Percentiles rank a stretch among this genome's conserved stretches.
phyloP scores from a whole-genome alignment of 2,113 vertebrate species.

The Panthera tigris region DNA sequence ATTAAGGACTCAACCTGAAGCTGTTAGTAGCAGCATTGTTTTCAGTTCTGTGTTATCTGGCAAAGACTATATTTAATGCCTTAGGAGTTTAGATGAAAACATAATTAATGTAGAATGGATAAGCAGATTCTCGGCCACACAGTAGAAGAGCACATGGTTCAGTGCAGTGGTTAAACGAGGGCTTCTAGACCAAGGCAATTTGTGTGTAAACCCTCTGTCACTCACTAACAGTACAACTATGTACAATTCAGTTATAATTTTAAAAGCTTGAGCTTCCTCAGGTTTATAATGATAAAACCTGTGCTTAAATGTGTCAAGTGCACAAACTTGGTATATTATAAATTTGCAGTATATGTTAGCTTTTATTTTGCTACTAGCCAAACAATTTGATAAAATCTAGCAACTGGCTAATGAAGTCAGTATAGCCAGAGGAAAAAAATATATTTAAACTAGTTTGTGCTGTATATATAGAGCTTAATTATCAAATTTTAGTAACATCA shows the following conservation, averaged over 20 bases:
- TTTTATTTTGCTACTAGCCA: neutral
- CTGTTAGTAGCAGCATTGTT: neutral
- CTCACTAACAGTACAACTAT: neutral
- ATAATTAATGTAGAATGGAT: neutral
- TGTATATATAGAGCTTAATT: neutral
- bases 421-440: neutral
- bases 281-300: neutral
- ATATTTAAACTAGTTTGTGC: neutral
- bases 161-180: neutral
- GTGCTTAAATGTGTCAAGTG: neutral
- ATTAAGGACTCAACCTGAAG: neutral
- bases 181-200: neutral
- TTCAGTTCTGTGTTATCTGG: neutral
- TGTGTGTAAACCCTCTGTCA: neutral
- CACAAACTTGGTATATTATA: neutral
- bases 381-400: neutral
- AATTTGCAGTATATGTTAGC: neutral
- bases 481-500: neutral
- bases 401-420: neutral
- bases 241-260: neutral
- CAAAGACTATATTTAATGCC: neutral
- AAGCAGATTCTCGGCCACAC: neutral
- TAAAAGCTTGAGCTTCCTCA: neutral
- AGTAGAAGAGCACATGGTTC: neutral
- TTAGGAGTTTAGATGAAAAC: neutral